These are phyloP conservation scores for Pollenia labialis DNA, from an alignment of 2,888 invertebrate genomes.

Conservation along the genomic window DNA sequence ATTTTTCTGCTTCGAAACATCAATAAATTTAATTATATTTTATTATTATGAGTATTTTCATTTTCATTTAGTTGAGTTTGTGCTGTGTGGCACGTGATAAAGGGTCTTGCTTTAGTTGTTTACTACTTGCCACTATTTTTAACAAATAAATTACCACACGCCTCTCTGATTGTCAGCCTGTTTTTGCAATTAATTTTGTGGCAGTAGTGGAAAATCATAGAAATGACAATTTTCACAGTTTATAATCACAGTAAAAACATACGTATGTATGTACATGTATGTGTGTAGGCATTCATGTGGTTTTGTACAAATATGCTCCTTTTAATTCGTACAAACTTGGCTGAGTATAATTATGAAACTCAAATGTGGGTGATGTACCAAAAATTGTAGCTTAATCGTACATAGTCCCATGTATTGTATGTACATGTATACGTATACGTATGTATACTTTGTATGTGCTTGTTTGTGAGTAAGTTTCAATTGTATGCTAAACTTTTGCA, in stretches of 20 bases:
- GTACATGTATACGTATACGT: background rate
- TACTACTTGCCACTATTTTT: slow-evolving; percentile 44
- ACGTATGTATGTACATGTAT: slow-evolving; percentile 21
- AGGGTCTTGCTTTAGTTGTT: slow-evolving; percentile 37
- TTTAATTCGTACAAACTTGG: slow-evolving; percentile 9
- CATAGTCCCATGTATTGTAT: background rate
- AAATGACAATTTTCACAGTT: slow-evolving; percentile 65
- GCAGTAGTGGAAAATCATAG: slow-evolving; percentile 68
- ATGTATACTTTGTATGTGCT: background rate
- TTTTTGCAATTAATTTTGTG: slow-evolving; percentile 70
- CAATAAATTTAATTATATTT: slow-evolving; percentile 67
- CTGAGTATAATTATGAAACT: slow-evolving; percentile 1
- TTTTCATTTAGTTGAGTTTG: background rate
- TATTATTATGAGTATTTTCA: slow-evolving; percentile 30
- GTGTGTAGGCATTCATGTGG: slow-evolving; percentile 24
- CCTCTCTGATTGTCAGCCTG: slow-evolving; percentile 69
- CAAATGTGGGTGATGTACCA: slow-evolving; percentile 56
- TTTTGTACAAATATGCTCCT: slow-evolving; percentile 60
- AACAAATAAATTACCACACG: slow-evolving; percentile 68
- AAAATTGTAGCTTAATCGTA: slow-evolving; percentile 8
- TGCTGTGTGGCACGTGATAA: slow-evolving; percentile 57
- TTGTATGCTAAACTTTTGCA: slow-evolving; percentile 67
- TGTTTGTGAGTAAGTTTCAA: background rate
- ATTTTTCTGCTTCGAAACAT: slow-evolving; percentile 1
- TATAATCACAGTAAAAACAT: background rate